Evolutionary conservation across 1,140 invertebrate species (phyloP), one percentile per base, ranked within the genome.

Genomic region (Tetramorium parvispinum): DNA sequence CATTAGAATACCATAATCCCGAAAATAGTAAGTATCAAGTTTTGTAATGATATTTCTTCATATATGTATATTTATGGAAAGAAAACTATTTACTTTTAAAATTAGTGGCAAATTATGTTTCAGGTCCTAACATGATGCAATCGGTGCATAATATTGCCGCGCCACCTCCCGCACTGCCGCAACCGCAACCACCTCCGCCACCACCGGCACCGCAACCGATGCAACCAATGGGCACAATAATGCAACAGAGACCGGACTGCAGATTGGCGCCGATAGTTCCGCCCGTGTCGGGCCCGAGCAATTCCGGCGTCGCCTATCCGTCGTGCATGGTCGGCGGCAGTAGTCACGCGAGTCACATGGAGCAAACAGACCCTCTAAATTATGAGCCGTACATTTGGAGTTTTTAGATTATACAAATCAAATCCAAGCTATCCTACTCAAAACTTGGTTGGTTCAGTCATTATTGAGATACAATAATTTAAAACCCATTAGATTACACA

Each of bases 371-470:
- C 68, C 85, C 93, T 8, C 89, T 95, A 53, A 95, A 95, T 85
- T 95, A 95, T 65, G 95, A 95, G 87, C 94, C 94, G 3, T 95
- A 95, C 43, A 95, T 95, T 76, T 95, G 95, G 95, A 94, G 92
- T 77, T 95, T 95, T 88, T 94, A 92, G 91, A 82, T 40, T 32
- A 32, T 32, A 32, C 32, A 32, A 32, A 32, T 32, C 32, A 32
- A 32, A 4, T 3, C 0, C 32, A 4, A 32, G 32, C 32, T 32
- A 32, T 4, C 32, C 32, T 32, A 32, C 32, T 32, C 32, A 32
- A 0, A 32, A 32, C 32, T 32, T 32, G 32, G 0, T 32, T 3
- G 32, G 32, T 32, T 32, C 32, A 32, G 32, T 3, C 32, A 32
- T 32, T 32, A 32, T 32, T 32, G 0, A 32, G 32, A 3, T 32